Evolutionary conservation across 2,888 invertebrate genomes (phyloP), one percentile per base, ranked within the genome.

Genomic region (Dusona sp.): DNA sequence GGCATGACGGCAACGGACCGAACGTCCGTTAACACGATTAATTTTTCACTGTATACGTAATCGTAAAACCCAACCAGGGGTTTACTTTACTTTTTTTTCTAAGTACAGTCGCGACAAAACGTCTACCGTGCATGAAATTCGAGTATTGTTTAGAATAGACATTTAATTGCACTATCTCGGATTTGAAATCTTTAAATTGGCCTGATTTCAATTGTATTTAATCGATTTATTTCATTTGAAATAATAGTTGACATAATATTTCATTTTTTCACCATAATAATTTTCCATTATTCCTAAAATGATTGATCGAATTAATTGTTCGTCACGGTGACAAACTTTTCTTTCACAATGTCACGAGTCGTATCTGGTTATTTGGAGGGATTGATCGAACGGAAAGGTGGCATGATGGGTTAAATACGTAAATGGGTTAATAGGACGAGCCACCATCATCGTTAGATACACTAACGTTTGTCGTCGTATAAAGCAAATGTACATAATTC

Each of bases 351-450:
- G 48, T 73, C 33, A n/a, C 3, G 29, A 9, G 6, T 33, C 51
- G 51, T 38, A 3, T 67, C 7, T 9, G 36, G 22, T 22, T 54
- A 36, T 73, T 36, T 36, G 11, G 36, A 25, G 42, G 61, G 61
- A n/a, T 33, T 82, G n/a, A 80, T 73, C 72, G 72, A 75, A 67
- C 33, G 25, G 38, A 64, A 80, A 61, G 33, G 48, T n/a, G 38
- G 45, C 54, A 42, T 45, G 36, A 70, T 57, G 77, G 29, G 64
- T 42, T 45, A 77, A 79, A 78, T 70, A 74, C 61, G 75, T 51
- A 70, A 79, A 75, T 79, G 75, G 78, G 78, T 80, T 72, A 82
- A 81, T 81, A 51, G 74, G 36, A 68, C 68, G 36, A 57, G 51
- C 36, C 67, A 68, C 73, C 80, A 45, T 33, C 57, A 57, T 74